These are phyloP conservation scores for Nymphalis polychloros DNA, from an alignment of 2,888 invertebrate species.

Conservation along the genomic window DNA sequence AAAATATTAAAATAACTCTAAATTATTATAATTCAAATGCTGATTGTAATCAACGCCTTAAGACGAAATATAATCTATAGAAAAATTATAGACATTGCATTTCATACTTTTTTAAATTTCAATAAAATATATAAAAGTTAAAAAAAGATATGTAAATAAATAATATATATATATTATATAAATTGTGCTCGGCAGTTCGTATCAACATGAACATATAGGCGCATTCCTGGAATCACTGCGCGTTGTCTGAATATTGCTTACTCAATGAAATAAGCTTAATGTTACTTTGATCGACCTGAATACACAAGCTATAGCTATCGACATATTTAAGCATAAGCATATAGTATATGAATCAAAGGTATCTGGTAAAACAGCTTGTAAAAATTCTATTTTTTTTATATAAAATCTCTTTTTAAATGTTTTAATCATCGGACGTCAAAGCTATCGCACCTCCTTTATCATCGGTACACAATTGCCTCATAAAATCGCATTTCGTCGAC, in stretches of 20 bases:
- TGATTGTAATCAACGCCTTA: too few relatives aligned
- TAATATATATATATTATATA: constrained; percentile 24
- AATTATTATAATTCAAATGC: too few relatives aligned
- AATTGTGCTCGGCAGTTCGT: constrained; percentile 45
- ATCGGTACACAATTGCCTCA: constrained; percentile 58
- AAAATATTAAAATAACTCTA: too few relatives aligned
- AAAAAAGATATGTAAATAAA: too few relatives aligned
- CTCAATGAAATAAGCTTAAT: constrained; percentile 32
- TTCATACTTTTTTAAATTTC: too few relatives aligned
- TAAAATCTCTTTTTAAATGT: not conserved
- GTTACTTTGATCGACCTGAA: constrained; percentile 18
- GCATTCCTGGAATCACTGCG: constrained; percentile 64
- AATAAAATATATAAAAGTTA: too few relatives aligned
- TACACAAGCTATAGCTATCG: not conserved
- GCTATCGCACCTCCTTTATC: constrained; percentile 27
- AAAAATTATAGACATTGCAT: not conserved
- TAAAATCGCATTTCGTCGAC: constrained; percentile 73
- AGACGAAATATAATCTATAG: too few relatives aligned
- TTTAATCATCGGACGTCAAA: not conserved
- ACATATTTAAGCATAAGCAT: not conserved
- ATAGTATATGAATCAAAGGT: too few relatives aligned
- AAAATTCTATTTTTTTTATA: constrained; percentile 1
- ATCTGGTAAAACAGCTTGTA: too few relatives aligned
- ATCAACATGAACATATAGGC: constrained; percentile 56
- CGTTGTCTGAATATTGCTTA: constrained; percentile 40